A percentile compares a stretch with the other conserved stretches of the same genome.
Evolutionary conservation across 1,140 invertebrate species (phyloP).

Genomic region (Hycleus cichorii): DNA sequence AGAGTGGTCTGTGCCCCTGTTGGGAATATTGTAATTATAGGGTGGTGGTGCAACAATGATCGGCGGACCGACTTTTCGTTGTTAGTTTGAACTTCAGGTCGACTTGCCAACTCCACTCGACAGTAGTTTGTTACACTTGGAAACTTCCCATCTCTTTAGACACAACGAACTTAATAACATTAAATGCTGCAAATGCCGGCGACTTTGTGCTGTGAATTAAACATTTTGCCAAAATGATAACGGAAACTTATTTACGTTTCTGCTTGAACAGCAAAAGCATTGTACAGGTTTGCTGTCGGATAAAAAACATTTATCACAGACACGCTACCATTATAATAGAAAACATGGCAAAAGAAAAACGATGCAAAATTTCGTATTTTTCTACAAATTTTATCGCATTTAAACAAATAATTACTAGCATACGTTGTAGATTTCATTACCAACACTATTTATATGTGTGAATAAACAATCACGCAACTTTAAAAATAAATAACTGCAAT

Average conservation of each 20-base stretch:
- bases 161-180: slow-evolving; percentile 10
- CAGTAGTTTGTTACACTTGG: slow-evolving; percentile 14
- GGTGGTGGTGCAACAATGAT: slow-evolving; percentile 3
- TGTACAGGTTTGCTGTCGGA: background rate
- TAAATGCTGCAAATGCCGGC: slow-evolving; percentile 12
- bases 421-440: too few relatives aligned
- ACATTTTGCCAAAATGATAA: slow-evolving; percentile 3
- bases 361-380: too few relatives aligned
- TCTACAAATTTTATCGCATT: too few relatives aligned
- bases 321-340: too few relatives aligned
- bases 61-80: slow-evolving; percentile 3
- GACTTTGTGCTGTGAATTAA: too few relatives aligned
- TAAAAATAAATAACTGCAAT: slow-evolving; percentile 13
- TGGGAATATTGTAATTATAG: slow-evolving; percentile 7
- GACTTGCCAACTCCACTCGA: slow-evolving; percentile 14
- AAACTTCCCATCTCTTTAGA: slow-evolving; percentile 12
- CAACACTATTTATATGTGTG: too few relatives aligned
- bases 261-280: background rate
- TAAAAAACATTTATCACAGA: slow-evolving; percentile 5
- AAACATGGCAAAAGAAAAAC: too few relatives aligned
- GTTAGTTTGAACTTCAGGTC: slow-evolving; percentile 1
- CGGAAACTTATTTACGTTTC: slow-evolving; percentile 7
- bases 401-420: too few relatives aligned
- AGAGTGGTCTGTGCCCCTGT: background rate
- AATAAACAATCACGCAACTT: background rate